Percentiles rank a stretch among this genome's conserved stretches.
Conservation (phyloP, 1,140 invertebrate genomes). For the Solenopsis invicta region DNA sequence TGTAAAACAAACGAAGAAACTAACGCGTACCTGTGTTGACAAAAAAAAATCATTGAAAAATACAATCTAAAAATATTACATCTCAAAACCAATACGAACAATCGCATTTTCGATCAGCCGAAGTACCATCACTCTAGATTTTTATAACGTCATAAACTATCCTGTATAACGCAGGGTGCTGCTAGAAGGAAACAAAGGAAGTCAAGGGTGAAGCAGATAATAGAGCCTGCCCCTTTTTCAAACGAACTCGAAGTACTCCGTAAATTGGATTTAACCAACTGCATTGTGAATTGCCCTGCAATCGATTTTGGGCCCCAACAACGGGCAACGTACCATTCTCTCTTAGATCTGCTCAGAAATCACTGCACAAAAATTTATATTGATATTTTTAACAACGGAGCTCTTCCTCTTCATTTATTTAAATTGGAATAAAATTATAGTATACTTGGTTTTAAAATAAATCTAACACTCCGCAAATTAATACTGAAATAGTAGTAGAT, state of each 20-base stretch:
- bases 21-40: not conserved
- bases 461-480: not conserved
- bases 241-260: slow-evolving; percentile 44
- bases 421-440: slow-evolving; percentile 9
- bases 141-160: slow-evolving; percentile 54
- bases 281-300: slow-evolving; percentile 61
- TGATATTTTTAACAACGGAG: slow-evolving; percentile 10
- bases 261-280: slow-evolving; percentile 55
- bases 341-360: not conserved
- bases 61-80: not conserved
- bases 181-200: slow-evolving; percentile 42
- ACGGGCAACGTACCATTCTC: slow-evolving; percentile 20
- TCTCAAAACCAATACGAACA: not conserved
- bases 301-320: slow-evolving; percentile 54
- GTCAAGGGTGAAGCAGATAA: slow-evolving; percentile 46
- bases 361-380: not conserved
- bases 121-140: slow-evolving; percentile 5
- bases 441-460: slow-evolving; percentile 5
- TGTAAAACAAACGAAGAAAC: not conserved
- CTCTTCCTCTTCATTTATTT: not conserved
- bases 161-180: not conserved
- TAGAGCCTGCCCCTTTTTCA: slow-evolving; percentile 48
- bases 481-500: slow-evolving; percentile 1
- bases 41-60: slow-evolving; percentile 21
- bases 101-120: not conserved